Evolutionary conservation across 23 tunicate genomes (phyloP).

Genomic region (Halocynthia roretzi): DNA sequence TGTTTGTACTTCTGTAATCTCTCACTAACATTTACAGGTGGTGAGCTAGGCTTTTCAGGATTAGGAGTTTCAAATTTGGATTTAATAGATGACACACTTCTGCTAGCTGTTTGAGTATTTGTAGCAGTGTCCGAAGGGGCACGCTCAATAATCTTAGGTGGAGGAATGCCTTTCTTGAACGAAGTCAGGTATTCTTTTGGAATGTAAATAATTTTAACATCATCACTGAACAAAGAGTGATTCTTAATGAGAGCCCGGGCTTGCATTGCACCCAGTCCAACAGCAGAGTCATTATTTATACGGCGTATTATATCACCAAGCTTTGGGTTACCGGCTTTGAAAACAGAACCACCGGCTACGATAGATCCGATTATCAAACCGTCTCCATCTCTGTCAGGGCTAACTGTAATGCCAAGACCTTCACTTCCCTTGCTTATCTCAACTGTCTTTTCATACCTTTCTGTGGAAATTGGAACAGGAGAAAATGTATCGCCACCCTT

Average conservation of each 20-base stretch:
- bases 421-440: conserved; percentile 69
- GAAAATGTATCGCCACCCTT: conserved; percentile 38
- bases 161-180: conserved; percentile 67
- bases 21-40: too few relatives aligned
- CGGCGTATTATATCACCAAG: conserved; percentile 82
- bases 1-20: conserved; percentile 33
- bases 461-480: conserved; percentile 53
- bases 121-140: neutral
- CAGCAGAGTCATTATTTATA: conserved; percentile 77
- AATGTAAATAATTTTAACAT: conserved; percentile 59
- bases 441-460: conserved; percentile 68
- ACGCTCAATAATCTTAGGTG: neutral
- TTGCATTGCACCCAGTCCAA: conserved; percentile 79
- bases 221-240: conserved; percentile 59
- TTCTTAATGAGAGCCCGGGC: conserved; percentile 76
- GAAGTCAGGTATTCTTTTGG: conserved; percentile 63
- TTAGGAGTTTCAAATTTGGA: conserved; percentile 19
- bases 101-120: neutral
- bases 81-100: neutral
- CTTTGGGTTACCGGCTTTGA: conserved; percentile 59
- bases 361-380: conserved; percentile 69
- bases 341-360: conserved; percentile 66
- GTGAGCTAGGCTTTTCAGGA: neutral
- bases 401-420: conserved; percentile 74
- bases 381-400: conserved; percentile 82